Evolutionary conservation across 2,888 invertebrate genomes (phyloP).

Genomic region (Arrhopalites spinosus): DNA sequence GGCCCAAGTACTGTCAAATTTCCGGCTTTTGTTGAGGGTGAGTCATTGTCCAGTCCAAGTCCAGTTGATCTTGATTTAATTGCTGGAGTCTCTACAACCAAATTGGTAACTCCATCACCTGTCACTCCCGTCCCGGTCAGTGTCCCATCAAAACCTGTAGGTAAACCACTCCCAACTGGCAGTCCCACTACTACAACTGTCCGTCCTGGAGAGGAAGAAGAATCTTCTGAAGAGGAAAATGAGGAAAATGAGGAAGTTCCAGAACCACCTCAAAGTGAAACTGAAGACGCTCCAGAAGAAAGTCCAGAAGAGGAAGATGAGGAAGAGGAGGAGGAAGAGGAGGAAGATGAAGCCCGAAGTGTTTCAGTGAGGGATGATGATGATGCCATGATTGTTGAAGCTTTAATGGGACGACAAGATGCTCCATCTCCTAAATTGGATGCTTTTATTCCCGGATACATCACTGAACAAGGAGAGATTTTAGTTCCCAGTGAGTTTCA

Average conservation of each 20-base stretch:
- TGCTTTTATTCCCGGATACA: constrained; percentile 42
- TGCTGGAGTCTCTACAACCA: background rate
- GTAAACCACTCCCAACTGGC: constrained; percentile 1
- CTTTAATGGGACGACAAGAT: background rate
- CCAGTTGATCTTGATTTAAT: constrained; percentile 17
- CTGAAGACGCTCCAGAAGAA: constrained; percentile 36
- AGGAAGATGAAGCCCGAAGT: background rate
- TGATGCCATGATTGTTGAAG: background rate
- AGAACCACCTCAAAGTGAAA: constrained; percentile 11
- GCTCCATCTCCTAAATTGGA: background rate
- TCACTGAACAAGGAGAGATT: constrained; percentile 39
- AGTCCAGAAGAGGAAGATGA: constrained; percentile 42
- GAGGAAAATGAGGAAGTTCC: background rate
- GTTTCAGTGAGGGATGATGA: background rate
- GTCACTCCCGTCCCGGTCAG: constrained; percentile 21
- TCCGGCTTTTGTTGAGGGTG: constrained; percentile 15
- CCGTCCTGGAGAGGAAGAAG: constrained; percentile 39
- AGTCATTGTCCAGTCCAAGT: constrained; percentile 23
- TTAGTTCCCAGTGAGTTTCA: constrained; percentile 36
- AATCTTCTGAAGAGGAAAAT: constrained; percentile 34
- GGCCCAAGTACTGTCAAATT: background rate
- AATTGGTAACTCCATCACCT: background rate
- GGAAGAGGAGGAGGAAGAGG: constrained; percentile 20
- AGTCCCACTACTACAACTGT: constrained; percentile 5
- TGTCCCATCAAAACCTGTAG: background rate